Base-by-base conservation (phyloP, 2,888 invertebrate genomes). In the Spisula solida region DNA sequence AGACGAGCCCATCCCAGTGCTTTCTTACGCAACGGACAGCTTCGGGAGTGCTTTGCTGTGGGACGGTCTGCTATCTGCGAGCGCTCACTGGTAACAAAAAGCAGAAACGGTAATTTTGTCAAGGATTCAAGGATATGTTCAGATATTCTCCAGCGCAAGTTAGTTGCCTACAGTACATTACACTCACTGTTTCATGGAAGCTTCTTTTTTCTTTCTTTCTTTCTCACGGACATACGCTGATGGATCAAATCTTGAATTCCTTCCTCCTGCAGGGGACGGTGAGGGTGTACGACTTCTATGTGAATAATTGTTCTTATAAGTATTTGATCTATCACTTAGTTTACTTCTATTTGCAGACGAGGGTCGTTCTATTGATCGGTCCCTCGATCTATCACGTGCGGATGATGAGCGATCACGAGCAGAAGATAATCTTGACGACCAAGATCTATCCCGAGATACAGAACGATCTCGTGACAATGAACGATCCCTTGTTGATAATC, bases 151-250 rank as follows among this genome's bases (percentile, higher is more conserved):
- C 20, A 66, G n/a, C 25, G 25, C 60, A 66, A 66, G 25, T n/a
- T 25, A 6, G 60, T 10, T 25, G n/a, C n/a, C n/a, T n/a, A n/a
- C 41, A 41, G 8, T 14, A 75, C 75, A 75, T 18, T 34, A 31
- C 4, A 90, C 93, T 90, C 92, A 95, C 95, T 91, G 94, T 94
- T 95, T 96, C 66, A 94, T 81, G 29, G 93, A 82, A 80, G 93
- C 90, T 91, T 96, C 96, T 91, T 93, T 93, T 83, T 93, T 94
- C 82, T 94, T 94, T 85, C 95, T 93, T 88, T 95, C 94, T 87
- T 95, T 96, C 82, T 96, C 96, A 88, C 95, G 96, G 12, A 96
- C 92, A 92, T 95, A 96, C 25, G 96, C 96, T 87, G 96, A 96
- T 8, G 96, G 96, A 91, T 96, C 95, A 94, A 96, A 96, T 66